Evolutionary conservation across 2,888 invertebrate species (phyloP), one percentile per base, ranked within the genome.

Genomic region (Terebella lapidaria): DNA sequence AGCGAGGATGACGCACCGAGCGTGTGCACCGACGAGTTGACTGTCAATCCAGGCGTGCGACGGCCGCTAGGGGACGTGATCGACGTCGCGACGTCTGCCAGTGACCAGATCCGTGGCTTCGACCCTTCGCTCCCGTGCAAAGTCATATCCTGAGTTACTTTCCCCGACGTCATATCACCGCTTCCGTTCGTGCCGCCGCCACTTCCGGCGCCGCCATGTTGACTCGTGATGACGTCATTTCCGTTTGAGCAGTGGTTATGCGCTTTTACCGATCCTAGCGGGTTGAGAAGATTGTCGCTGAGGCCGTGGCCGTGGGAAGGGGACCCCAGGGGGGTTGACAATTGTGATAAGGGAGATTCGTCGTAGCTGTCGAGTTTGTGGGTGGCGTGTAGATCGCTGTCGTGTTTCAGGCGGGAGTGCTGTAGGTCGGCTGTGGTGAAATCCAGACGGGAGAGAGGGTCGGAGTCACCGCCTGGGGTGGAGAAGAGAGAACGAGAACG

Each of bases 31-130:
- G 42, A 10, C 10, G 42, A 35, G 42, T n/a, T 35, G 42, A 35
- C 10, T n/a, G n/a, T 5, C 5, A 49, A 24, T 15, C 5, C 22
- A 5, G 49, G 49, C 5, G 49, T n/a, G 5, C 53, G 53, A 20
- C 49, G 5, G 27, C 30, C 42, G 35, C 20, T 20, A 46, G 35
- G 27, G 2, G 30, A 18, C 2, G 20, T 52, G 28, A 52, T 72
- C 56, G 77, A 75, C 1, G 77, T 75, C n/a, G 75, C 77, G 20
- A 74, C 73, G 62, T 75, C 74, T 18, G 75, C 77, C 28, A 77
- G 64, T 5, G 76, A 76, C 77, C 77, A 77, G 58, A 77, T 77
- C 53, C 74, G 67, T 10, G 76, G 76, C 57, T 68, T 68, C 42
- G 42, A 35, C 10, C 10, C 42, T n/a, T 15, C 10, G 42, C n/a